These are phyloP conservation scores for Drosophila truncata DNA, from an alignment of 1,140 invertebrate species.

Conservation along the genomic window DNA sequence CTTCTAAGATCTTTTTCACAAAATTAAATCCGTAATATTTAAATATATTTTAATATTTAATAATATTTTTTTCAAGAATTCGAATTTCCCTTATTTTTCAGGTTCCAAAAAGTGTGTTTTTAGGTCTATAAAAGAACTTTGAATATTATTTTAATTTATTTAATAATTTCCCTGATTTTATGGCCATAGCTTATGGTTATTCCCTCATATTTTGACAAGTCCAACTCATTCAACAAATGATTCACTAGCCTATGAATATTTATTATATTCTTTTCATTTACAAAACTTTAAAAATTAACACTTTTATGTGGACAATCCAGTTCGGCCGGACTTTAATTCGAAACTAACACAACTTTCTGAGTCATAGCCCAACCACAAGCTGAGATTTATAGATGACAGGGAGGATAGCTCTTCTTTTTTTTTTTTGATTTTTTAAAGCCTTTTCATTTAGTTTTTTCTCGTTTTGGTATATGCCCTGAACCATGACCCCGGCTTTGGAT, in stretches of 20 bases:
- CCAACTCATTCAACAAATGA: constrained; percentile 10
- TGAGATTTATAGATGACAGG: constrained; percentile 36
- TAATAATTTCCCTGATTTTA: background rate
- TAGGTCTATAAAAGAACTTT: background rate
- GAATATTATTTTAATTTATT: no score
- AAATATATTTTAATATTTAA: no score
- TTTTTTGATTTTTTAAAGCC: constrained; percentile 13
- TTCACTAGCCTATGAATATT: constrained; percentile 36
- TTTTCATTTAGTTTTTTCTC: background rate
- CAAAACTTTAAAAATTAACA: constrained; percentile 32
- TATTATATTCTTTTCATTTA: constrained; percentile 13
- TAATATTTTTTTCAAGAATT: background rate
- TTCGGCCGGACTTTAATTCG: constrained; percentile 1
- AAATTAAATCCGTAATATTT: background rate
- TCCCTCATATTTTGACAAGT: constrained; percentile 24
- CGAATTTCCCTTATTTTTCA: background rate
- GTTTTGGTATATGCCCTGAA: constrained; percentile 3
- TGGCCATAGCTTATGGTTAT: background rate
- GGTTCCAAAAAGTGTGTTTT: background rate
- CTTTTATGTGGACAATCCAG: constrained; percentile 36
- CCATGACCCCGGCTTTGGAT: constrained; percentile 20
- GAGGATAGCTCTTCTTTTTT: constrained; percentile 9
- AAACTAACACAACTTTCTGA: constrained; percentile 30
- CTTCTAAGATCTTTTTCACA: background rate
- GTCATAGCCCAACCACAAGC: constrained; percentile 27